phyloP scores from a whole-genome alignment of 2,797 vertebrate species.

The Taenioides sp. region DNA sequence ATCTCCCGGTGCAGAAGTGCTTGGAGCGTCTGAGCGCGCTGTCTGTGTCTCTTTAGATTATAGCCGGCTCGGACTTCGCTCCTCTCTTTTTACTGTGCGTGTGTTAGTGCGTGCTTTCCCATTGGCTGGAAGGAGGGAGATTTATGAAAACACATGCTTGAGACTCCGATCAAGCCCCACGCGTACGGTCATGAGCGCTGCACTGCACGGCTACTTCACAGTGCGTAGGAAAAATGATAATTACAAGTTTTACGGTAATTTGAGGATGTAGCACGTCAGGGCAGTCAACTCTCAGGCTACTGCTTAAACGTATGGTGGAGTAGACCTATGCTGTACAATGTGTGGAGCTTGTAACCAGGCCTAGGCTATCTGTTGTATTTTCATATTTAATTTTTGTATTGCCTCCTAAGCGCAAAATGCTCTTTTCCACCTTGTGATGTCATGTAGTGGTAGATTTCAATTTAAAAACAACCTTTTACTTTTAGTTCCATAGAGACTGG shows the following conservation, averaged over 20 bases:
- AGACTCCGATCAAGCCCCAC: constrained; percentile 17
- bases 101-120: constrained; percentile 50
- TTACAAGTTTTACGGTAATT: constrained; percentile 19
- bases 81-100: constrained; percentile 50
- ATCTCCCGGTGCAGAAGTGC: constrained; percentile 5
- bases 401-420: too few relatives aligned
- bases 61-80: constrained; percentile 26
- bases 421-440: too few relatives aligned
- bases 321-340: not conserved
- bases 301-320: not conserved
- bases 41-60: constrained; percentile 20
- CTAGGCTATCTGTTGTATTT: not conserved
- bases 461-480: too few relatives aligned
- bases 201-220: constrained; percentile 43
- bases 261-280: constrained; percentile 2
- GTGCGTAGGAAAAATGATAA: constrained; percentile 42
- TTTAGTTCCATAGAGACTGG: too few relatives aligned
- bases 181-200: constrained; percentile 37
- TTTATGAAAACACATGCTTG: constrained; percentile 39
- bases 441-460: too few relatives aligned
- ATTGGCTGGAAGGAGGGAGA: constrained; percentile 62
- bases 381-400: not conserved
- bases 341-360: not conserved
- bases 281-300: not conserved
- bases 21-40: not conserved